phyloP scores from a whole-genome alignment of 1,140 invertebrate genomes.

The Drosophila tristis region DNA sequence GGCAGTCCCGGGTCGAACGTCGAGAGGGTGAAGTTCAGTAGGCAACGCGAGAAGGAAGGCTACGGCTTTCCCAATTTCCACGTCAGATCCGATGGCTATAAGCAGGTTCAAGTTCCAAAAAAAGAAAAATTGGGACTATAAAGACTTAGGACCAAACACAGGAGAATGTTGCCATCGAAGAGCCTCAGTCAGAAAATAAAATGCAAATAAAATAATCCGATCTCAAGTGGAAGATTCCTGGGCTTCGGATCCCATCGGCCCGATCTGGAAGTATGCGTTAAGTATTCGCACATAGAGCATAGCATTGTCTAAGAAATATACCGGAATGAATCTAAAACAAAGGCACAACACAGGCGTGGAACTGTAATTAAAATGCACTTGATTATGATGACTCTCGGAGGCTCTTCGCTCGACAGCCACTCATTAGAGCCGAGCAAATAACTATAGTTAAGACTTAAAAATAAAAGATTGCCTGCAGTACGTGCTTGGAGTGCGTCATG shows the following conservation, averaged over 20 bases:
- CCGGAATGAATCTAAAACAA: constrained; percentile 61
- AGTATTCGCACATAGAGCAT: constrained; percentile 28
- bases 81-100: constrained; percentile 36
- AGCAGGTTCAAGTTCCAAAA: too few relatives aligned
- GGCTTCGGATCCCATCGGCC: too few relatives aligned
- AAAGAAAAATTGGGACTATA: background rate
- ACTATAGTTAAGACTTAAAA: constrained; percentile 27
- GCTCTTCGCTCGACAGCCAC: constrained; percentile 39
- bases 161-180: too few relatives aligned
- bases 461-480: constrained; percentile 28
- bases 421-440: constrained; percentile 54
- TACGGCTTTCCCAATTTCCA: constrained; percentile 60
- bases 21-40: constrained; percentile 36
- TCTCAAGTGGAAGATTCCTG: too few relatives aligned
- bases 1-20: constrained; percentile 53
- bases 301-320: constrained; percentile 26
- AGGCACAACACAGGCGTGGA: constrained; percentile 35
- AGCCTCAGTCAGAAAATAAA: too few relatives aligned
- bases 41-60: constrained; percentile 15
- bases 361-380: constrained; percentile 69
- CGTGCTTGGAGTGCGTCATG: constrained; percentile 48
- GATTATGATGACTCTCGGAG: constrained; percentile 41
- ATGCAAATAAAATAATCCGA: too few relatives aligned
- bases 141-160: background rate
- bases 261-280: too few relatives aligned